phyloP scores from a whole-genome alignment of 2,888 invertebrate species.

The Psylliodes chrysocephalus region DNA sequence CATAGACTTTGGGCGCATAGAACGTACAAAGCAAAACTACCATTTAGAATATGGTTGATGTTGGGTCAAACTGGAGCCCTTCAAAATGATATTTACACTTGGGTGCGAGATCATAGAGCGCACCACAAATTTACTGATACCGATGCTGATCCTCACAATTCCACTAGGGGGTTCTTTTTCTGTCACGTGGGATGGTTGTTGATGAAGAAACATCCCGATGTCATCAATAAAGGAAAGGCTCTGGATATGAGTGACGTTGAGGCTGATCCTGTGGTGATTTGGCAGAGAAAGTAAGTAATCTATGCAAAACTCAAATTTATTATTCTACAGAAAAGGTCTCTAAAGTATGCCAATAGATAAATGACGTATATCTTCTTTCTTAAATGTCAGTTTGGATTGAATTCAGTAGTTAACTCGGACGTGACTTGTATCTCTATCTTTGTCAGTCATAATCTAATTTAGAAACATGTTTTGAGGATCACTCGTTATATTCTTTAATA shows the following conservation, averaged over 20 bases:
- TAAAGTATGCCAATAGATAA: no score
- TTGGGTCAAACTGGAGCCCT: slow-evolving; percentile 86
- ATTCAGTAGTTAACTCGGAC: no score
- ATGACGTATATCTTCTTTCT: no score
- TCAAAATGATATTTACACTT: slow-evolving; percentile 89
- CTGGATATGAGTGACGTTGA: slow-evolving; percentile 85
- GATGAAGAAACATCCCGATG: slow-evolving; percentile 88
- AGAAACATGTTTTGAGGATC: no score
- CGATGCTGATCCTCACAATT: slow-evolving; percentile 91
- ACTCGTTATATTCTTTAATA: no score
- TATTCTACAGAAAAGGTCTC: no score
- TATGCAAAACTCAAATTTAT: no score
- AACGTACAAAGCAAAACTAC: slow-evolving; percentile 84
- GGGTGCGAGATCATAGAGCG: slow-evolving; percentile 84
- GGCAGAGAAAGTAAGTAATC: slow-evolving; percentile 81
- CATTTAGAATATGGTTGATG: slow-evolving; percentile 82
- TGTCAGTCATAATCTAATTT: no score
- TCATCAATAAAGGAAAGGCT: slow-evolving; percentile 81
- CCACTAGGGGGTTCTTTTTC: slow-evolving; percentile 88
- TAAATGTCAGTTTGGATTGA: no score
- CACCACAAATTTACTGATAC: slow-evolving; percentile 93
- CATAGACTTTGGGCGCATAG: slow-evolving; percentile 94
- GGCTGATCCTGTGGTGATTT: slow-evolving; percentile 84
- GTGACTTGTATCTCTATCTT: no score
- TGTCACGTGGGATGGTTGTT: slow-evolving; percentile 95